Evolutionary conservation across 2,888 invertebrate genomes (phyloP).

Genomic region (Dinocampus coccinellae): DNA sequence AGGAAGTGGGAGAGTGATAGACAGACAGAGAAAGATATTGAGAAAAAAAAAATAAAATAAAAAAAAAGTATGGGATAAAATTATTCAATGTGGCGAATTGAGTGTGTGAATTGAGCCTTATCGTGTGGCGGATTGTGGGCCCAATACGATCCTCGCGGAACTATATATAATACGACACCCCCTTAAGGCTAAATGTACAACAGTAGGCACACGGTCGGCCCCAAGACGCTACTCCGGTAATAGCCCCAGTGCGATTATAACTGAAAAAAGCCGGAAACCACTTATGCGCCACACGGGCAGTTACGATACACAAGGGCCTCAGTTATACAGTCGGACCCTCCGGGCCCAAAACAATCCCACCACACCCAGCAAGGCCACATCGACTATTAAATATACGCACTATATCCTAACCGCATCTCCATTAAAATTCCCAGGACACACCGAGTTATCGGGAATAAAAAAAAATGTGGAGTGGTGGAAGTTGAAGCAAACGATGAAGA

Average conservation of each 20-base stretch:
- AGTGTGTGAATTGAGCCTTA: slow-evolving; percentile 13
- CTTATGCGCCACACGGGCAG: slow-evolving; percentile 60
- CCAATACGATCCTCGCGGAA: slow-evolving; percentile 1
- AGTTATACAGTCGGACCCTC: slow-evolving; percentile 18
- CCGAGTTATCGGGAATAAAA: slow-evolving; percentile 1
- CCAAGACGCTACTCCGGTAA: slow-evolving; percentile 64
- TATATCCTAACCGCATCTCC: slow-evolving; percentile 5
- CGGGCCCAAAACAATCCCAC: slow-evolving; percentile 22
- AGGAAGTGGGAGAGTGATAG: too few relatives aligned
- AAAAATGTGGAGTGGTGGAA: too few relatives aligned
- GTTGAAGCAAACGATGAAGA: neutral
- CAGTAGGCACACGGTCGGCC: slow-evolving; percentile 64
- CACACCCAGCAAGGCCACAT: slow-evolving; percentile 36
- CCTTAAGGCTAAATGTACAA: slow-evolving; percentile 53
- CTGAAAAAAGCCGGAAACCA: slow-evolving; percentile 69
- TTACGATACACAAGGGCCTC: slow-evolving; percentile 39
- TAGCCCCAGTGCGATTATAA: slow-evolving; percentile 64
- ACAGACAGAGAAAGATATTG: too few relatives aligned
- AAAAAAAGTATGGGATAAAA: slow-evolving; percentile 30
- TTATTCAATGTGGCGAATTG: slow-evolving; percentile 3
- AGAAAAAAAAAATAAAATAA: slow-evolving; percentile 34
- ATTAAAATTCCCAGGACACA: slow-evolving; percentile 21
- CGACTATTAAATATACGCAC: neutral
- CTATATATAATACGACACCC: slow-evolving; percentile 15
- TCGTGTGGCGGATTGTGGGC: neutral